Evolutionary conservation across 2,113 vertebrate species (phyloP).

Genomic region (Dicerorhinus sumatrensis): DNA sequence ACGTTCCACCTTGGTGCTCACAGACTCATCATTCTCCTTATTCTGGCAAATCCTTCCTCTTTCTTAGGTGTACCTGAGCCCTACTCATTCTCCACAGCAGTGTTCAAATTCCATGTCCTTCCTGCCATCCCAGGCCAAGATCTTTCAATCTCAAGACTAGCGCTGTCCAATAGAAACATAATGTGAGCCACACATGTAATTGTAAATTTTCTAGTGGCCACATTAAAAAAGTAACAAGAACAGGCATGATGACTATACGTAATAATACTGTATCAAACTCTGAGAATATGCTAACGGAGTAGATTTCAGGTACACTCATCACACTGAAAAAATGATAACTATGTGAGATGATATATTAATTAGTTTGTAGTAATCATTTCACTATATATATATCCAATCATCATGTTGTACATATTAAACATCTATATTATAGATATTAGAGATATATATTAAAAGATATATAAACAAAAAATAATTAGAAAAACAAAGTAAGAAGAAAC

Average conservation of each 20-base stretch:
- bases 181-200: neutral
- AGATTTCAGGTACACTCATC: neutral
- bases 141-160: neutral
- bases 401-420: neutral
- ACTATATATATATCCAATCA: neutral
- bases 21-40: neutral
- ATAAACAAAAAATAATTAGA: neutral
- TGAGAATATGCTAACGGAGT: neutral
- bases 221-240: neutral
- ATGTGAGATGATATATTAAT: neutral
- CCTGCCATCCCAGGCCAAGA: neutral
- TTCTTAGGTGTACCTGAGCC: neutral
- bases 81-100: neutral
- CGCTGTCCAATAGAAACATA: neutral
- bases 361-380: neutral
- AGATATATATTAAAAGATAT: neutral
- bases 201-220: neutral
- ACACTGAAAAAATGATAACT: neutral
- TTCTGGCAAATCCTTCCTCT: neutral
- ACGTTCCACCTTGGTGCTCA: neutral
- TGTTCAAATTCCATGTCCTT: neutral
- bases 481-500: neutral
- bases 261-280: neutral
- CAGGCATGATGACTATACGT: neutral
- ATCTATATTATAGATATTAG: neutral